Evolutionary conservation across 2,113 vertebrate genomes (phyloP).

Genomic region (Perca schrenkii): DNA sequence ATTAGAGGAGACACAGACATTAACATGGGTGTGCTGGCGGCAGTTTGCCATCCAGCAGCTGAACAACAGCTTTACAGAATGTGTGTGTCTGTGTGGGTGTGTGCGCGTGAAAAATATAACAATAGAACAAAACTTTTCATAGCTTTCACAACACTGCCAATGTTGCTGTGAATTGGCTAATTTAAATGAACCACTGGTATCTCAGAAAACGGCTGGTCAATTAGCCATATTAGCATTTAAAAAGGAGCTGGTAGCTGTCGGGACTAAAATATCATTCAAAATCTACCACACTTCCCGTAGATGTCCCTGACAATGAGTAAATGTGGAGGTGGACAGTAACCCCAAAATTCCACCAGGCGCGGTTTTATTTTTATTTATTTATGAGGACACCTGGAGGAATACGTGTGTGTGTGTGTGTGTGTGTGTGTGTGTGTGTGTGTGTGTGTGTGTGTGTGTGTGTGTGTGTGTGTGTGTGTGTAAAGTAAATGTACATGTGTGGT

Average conservation of each 20-base stretch:
- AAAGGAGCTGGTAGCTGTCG: neutral
- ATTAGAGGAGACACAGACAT: slow-evolving; percentile 36
- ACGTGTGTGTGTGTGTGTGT: too few relatives aligned
- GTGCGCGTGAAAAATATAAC: neutral
- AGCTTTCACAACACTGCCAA: neutral
- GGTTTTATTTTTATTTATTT: too few relatives aligned
- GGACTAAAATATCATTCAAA: neutral
- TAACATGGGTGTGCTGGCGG: slow-evolving; percentile 9
- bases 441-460: too few relatives aligned
- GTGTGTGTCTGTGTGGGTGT: slow-evolving; percentile 5
- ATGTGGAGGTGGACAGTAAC: neutral
- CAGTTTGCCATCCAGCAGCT: slow-evolving; percentile 16
- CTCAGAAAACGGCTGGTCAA: neutral
- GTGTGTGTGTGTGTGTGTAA: neutral
- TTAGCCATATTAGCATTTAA: neutral
- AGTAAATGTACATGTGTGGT: neutral
- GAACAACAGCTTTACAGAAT: slow-evolving; percentile 14
- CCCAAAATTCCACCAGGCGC: too few relatives aligned
- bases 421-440: too few relatives aligned
- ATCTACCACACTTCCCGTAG: too few relatives aligned
- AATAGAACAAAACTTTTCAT: neutral
- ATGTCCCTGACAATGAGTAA: neutral
- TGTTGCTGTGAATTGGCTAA: neutral
- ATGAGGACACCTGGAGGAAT: too few relatives aligned
- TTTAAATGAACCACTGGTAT: neutral